Base-by-base conservation (phyloP, 2,113 vertebrate species). In the Dasyprocta punctata region DNA sequence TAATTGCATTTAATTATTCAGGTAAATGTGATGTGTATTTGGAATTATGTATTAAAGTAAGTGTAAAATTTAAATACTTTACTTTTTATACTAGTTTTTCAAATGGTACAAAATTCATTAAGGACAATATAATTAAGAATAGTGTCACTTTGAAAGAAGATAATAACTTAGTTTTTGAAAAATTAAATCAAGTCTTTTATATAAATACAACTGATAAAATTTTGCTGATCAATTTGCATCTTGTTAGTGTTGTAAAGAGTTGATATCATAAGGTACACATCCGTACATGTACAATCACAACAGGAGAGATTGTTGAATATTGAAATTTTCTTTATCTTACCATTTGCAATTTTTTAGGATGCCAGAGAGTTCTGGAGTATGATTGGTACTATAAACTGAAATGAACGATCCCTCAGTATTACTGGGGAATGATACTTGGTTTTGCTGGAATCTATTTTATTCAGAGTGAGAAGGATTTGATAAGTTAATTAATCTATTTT, bases 401-500 rank as follows among this genome's bases (percentile, higher is more conserved):
- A 81, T 56, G 86, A 90, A 89, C 86, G 47, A 38, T 90, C 16
- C 3, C 54, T 96, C 26, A 49, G 33, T 0, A 14, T 58, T 88
- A 69, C 49, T 85, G 52, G 63, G 19, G 61, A 88, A 97, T 77
- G 61, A 84, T 94, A 90, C 41, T 85, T 90, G 47, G 61, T 95
- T 92, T 88, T 81, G 20, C n/a, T 90, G 82, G n/a, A 80, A 94
- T 85, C 61, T 88, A 44, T 49, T 73, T 54, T 44, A 94, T 84
- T 92, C 86, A 92, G 30, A 67, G 56, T 83, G 44, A 94, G 67
- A 87, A 93, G 73, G 16, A 92, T 87, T 87, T 94, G 96, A 97
- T 87, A 93, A 78, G 14, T 30, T 78, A 96, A 94, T 95, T 97
- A 97, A 93, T 96, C 96, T 93, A 60, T 92, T 86, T 93, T 95